Conservation (phyloP, 2,888 invertebrate species). For the Taphrorychus bicolor region DNA sequence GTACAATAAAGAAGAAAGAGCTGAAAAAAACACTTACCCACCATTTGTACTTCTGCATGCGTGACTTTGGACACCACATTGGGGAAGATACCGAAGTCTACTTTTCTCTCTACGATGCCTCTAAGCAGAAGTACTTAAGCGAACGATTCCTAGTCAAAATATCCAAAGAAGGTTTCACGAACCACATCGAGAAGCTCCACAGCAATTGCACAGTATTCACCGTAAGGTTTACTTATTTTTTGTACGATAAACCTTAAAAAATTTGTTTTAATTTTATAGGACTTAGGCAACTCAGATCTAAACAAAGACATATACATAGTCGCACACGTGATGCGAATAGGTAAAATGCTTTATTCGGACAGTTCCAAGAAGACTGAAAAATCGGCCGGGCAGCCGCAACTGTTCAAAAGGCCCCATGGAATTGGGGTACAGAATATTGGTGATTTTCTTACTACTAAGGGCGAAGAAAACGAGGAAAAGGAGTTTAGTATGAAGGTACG, state of each 20-base stretch:
- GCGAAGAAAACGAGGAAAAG: conserved; percentile 71
- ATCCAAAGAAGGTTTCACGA: conserved; percentile 88
- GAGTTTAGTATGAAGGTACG: conserved; percentile 79
- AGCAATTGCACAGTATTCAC: conserved; percentile 91
- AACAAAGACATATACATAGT: conserved; percentile 86
- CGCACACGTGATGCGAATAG: conserved; percentile 89
- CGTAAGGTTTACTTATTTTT: too few relatives aligned
- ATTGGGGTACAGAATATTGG: conserved; percentile 81
- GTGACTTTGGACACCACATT: conserved; percentile 87
- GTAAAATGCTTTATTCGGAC: conserved; percentile 76
- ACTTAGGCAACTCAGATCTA: conserved; percentile 84
- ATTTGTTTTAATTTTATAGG: conserved; percentile 60
- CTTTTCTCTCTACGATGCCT: conserved; percentile 85
- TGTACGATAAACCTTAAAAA: too few relatives aligned
- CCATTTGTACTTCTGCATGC: conserved; percentile 86
- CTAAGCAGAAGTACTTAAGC: conserved; percentile 79
- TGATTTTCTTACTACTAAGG: conserved; percentile 68
- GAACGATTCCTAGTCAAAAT: conserved; percentile 90
- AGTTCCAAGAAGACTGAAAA: conserved; percentile 62
- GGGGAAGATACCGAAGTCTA: conserved; percentile 90
- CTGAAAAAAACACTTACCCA: conserved; percentile 70
- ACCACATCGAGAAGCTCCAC: conserved; percentile 85
- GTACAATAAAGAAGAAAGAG: conserved; percentile 66
- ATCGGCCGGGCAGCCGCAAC: conserved; percentile 54
- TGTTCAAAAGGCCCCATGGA: conserved; percentile 82